These are phyloP conservation scores for Busseola fusca DNA, from an alignment of 2,888 invertebrate genomes.

Conservation along the genomic window DNA sequence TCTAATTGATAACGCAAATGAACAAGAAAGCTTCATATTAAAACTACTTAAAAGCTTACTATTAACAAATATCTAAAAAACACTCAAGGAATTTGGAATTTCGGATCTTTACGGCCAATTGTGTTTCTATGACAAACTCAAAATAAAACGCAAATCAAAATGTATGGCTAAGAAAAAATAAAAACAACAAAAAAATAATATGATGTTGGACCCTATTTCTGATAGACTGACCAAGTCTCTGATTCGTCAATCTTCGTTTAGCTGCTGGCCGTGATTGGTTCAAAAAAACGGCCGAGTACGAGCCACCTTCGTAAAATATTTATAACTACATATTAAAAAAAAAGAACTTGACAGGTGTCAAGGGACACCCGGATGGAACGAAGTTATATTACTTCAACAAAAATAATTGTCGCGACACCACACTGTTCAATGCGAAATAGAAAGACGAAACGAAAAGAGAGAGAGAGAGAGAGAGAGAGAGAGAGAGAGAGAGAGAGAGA, in stretches of 20 bases:
- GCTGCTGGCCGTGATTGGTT: too few relatives aligned
- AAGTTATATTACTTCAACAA: too few relatives aligned
- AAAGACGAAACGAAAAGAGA: too few relatives aligned
- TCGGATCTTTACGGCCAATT: slow-evolving; percentile 66
- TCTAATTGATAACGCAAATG: slow-evolving; percentile 24
- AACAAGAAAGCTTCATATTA: slow-evolving; percentile 23
- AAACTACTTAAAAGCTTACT: slow-evolving; percentile 42
- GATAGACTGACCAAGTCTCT: background rate
- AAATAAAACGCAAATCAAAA: slow-evolving; percentile 50
- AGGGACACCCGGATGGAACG: too few relatives aligned
- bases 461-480: too few relatives aligned
- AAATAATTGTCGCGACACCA: too few relatives aligned
- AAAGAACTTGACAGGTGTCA: too few relatives aligned
- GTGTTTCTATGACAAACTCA: slow-evolving; percentile 46
- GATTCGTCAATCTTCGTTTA: background rate
- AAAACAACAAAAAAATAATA: background rate
- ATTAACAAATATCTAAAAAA: slow-evolving; percentile 36
- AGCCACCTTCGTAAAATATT: too few relatives aligned
- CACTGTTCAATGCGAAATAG: too few relatives aligned
- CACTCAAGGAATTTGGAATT: slow-evolving; percentile 66
- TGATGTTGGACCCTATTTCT: background rate
- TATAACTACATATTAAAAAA: too few relatives aligned
- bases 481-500: too few relatives aligned
- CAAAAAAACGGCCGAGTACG: too few relatives aligned
- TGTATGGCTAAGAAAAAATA: slow-evolving; percentile 15